A percentile compares a stretch with the other conserved stretches of the same genome.
Evolutionary conservation across 1,140 invertebrate species (phyloP).

Genomic region (Brachionus angularis): DNA sequence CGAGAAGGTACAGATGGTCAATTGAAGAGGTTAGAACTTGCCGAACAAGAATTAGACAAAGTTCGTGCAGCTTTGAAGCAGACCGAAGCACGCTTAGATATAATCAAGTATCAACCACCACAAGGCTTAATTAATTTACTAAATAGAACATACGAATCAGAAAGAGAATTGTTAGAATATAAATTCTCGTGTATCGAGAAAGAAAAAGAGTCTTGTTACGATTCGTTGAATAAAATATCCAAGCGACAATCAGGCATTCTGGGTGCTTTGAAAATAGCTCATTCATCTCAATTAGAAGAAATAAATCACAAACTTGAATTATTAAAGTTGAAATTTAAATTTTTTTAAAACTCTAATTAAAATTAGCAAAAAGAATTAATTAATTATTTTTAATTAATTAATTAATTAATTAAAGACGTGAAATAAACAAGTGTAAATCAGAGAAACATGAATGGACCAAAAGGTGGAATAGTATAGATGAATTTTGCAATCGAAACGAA

Average conservation of each 20-base stretch:
- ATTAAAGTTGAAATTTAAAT: background rate
- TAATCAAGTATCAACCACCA: slow-evolving; percentile 31
- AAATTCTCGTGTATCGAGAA: slow-evolving; percentile 16
- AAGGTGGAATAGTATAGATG: slow-evolving; percentile 22
- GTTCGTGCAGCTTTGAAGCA: slow-evolving; percentile 24
- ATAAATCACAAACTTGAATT: slow-evolving; percentile 34
- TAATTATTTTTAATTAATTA: too few relatives aligned
- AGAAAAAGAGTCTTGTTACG: slow-evolving; percentile 38
- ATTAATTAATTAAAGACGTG: background rate
- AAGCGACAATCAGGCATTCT: slow-evolving; percentile 25
- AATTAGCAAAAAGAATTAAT: too few relatives aligned
- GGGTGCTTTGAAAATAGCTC: slow-evolving; percentile 40
- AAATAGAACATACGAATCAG: slow-evolving; percentile 36
- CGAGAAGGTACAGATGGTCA: slow-evolving; percentile 37
- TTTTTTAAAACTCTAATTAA: background rate
- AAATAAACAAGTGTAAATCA: slow-evolving; percentile 27
- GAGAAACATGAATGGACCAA: slow-evolving; percentile 37
- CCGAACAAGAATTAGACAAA: slow-evolving; percentile 35
- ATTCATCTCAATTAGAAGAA: slow-evolving; percentile 30
- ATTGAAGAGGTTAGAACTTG: slow-evolving; percentile 21
- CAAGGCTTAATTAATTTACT: slow-evolving; percentile 15
- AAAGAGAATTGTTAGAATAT: slow-evolving; percentile 34
- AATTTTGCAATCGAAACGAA: background rate
- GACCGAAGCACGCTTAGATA: slow-evolving; percentile 16
- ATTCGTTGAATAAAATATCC: slow-evolving; percentile 37